Evolutionary conservation across 2,797 vertebrate species (phyloP).

Genomic region (Melanotaenia pygmaea): DNA sequence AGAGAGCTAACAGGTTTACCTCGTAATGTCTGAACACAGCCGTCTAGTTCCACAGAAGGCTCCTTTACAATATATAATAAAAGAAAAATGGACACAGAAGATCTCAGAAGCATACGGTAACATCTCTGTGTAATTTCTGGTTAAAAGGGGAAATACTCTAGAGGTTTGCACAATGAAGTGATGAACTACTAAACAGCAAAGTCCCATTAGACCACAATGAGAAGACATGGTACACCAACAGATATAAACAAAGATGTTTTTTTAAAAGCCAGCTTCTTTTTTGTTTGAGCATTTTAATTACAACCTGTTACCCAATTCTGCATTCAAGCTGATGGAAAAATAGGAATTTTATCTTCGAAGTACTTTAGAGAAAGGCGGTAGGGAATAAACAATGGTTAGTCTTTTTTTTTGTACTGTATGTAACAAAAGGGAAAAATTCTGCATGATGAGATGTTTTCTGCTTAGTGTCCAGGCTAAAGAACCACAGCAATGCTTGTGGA

Average conservation of each 20-base stretch:
- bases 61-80: conserved; percentile 30
- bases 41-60: background rate
- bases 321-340: conserved; percentile 15
- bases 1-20: background rate
- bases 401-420: conserved; percentile 10
- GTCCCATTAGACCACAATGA: conserved; percentile 34
- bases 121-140: conserved; percentile 23
- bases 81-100: conserved; percentile 1
- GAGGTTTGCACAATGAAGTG: background rate
- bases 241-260: conserved; percentile 31
- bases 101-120: conserved; percentile 8
- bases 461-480: conserved; percentile 43
- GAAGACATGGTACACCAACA: conserved; percentile 27
- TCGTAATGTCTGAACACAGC: no score
- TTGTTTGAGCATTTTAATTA: background rate
- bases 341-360: conserved; percentile 9
- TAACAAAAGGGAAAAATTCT: conserved; percentile 16
- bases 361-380: conserved; percentile 2
- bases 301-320: background rate
- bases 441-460: conserved; percentile 16
- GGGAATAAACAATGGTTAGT: conserved; percentile 7
- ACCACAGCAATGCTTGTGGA: conserved; percentile 32
- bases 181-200: conserved; percentile 28
- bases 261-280: background rate
- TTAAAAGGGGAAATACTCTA: conserved; percentile 29